A percentile compares a stretch with the other conserved stretches of the same genome.
Evolutionary conservation across 2,113 vertebrate genomes (phyloP).

Genomic region (Australoheros scitulus): DNA sequence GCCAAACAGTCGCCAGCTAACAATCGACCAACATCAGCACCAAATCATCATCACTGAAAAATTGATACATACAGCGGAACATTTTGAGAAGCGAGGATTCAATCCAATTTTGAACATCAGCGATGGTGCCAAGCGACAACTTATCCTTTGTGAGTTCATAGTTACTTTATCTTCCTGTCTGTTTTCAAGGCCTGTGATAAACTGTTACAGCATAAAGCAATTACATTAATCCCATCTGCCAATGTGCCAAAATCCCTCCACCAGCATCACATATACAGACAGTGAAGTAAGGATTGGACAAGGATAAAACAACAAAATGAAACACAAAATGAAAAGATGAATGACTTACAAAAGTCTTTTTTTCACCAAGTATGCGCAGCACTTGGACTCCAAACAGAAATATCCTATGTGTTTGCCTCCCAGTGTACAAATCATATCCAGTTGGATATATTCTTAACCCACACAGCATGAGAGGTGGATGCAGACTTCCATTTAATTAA

Average conservation of each 20-base stretch:
- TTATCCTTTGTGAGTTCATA: not conserved
- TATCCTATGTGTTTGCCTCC: not conserved
- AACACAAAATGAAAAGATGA: not conserved
- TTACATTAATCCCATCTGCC: not conserved
- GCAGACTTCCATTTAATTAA: not conserved
- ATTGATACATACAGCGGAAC: conserved; percentile 1
- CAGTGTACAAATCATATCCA: not conserved
- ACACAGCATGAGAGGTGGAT: not conserved
- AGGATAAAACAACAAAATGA: not conserved
- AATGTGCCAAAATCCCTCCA: not conserved
- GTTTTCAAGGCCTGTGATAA: conserved; percentile 2
- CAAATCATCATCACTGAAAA: conserved; percentile 4
- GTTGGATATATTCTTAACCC: not conserved
- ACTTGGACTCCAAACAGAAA: not conserved
- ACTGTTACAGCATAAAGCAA: not conserved
- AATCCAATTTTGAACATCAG: conserved; percentile 6
- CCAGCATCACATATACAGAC: not conserved
- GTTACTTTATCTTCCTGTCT: not conserved
- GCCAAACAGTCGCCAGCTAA: not conserved
- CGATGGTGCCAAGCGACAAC: not conserved
- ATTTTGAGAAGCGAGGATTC: not conserved
- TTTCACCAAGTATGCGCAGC: not conserved
- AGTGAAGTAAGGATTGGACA: not conserved
- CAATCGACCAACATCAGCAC: not conserved
- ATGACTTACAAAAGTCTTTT: not conserved